Conservation (phyloP, 2,888 invertebrate genomes). For the Eupithecia vulgata region DNA sequence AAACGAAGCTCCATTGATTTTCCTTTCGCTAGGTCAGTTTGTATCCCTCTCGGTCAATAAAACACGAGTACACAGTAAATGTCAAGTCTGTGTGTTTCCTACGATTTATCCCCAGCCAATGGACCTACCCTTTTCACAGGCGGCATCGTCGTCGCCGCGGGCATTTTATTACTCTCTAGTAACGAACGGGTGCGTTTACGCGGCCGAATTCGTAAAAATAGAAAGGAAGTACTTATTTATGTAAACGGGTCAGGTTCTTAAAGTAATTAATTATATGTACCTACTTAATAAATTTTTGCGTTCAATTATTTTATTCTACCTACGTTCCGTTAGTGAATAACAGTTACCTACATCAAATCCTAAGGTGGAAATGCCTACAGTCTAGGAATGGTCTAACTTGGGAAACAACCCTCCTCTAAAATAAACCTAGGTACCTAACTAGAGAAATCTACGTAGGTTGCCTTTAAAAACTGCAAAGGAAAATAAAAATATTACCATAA, state of each 20-base stretch:
- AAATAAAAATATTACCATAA: not conserved
- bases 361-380: not conserved
- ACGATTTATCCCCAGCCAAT: slow-evolving; percentile 40
- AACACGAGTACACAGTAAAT: slow-evolving; percentile 14
- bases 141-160: slow-evolving; percentile 17
- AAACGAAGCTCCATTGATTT: slow-evolving; percentile 9
- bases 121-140: slow-evolving; percentile 38
- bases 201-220: not conserved
- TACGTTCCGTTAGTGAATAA: not conserved
- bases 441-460: not conserved
- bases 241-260: not conserved
- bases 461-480: not conserved
- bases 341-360: not conserved
- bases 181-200: slow-evolving; percentile 21
- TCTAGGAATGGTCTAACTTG: not conserved
- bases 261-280: not conserved
- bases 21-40: slow-evolving; percentile 10
- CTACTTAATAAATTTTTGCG: not conserved
- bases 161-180: slow-evolving; percentile 31
- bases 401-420: not conserved
- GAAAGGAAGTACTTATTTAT: not conserved
- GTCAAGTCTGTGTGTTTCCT: slow-evolving; percentile 25
- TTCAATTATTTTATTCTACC: not conserved
- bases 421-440: not conserved
- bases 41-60: slow-evolving; percentile 12